These are phyloP conservation scores for Pseudorasbora parva DNA, from an alignment of 2,113 vertebrate species.

Conservation along the genomic window DNA sequence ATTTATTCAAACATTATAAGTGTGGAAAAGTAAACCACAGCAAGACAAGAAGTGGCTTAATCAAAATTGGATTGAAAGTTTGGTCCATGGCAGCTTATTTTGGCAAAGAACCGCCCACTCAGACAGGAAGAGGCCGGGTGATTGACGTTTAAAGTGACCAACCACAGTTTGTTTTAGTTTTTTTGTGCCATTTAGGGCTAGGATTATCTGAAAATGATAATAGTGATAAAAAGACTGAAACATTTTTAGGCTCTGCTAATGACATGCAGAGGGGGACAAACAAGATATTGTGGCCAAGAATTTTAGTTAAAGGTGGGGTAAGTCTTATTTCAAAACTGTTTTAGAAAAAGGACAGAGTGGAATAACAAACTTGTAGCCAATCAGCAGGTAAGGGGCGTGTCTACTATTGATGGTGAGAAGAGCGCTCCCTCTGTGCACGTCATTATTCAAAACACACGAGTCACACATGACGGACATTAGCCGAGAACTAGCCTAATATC, in stretches of 20 bases:
- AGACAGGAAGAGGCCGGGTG: neutral
- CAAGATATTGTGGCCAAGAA: neutral
- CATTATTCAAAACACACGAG: too few species aligned
- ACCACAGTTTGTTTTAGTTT: neutral
- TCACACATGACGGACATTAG: too few species aligned
- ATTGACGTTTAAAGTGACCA: neutral
- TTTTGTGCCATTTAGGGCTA: neutral
- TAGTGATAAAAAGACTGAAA: neutral
- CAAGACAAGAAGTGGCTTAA: constrained; percentile 22
- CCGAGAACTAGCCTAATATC: too few species aligned
- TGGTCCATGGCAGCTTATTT: constrained; percentile 20
- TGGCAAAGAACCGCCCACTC: neutral
- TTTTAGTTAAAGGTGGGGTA: too few species aligned
- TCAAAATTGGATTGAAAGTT: neutral
- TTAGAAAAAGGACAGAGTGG: too few species aligned
- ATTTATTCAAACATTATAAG: constrained; percentile 36
- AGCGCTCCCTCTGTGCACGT: too few species aligned
- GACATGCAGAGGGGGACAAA: neutral
- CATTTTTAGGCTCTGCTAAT: neutral
- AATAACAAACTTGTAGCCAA: too few species aligned
- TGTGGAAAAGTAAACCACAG: constrained; percentile 37
- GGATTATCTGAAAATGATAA: neutral
- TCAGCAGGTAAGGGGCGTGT: too few species aligned
- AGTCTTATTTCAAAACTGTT: too few species aligned
- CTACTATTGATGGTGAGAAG: too few species aligned